These are phyloP conservation scores for Dascillus cervinus DNA, from an alignment of 2,888 invertebrate genomes.

Conservation along the genomic window DNA sequence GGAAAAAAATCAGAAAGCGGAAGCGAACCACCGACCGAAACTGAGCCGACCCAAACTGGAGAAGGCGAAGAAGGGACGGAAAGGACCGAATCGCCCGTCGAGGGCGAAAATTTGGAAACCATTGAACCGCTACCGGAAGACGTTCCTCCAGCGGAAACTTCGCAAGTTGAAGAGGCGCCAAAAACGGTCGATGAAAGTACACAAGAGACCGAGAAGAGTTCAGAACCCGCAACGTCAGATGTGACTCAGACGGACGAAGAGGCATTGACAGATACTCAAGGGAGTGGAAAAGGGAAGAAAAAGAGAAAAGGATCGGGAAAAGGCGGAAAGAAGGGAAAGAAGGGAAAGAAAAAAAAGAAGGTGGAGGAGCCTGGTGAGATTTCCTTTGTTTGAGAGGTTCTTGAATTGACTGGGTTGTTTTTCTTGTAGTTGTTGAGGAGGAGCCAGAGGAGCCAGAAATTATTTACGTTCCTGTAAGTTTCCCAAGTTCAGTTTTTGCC, in stretches of 20 bases:
- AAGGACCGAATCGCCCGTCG: neutral
- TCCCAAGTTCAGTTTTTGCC: constrained; percentile 13
- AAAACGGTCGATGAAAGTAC: too few relatives aligned
- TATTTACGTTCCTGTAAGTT: constrained; percentile 50
- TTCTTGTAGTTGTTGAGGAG: too few relatives aligned
- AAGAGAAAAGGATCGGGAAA: constrained; percentile 14
- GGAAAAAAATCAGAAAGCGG: constrained; percentile 29
- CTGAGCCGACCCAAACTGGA: constrained; percentile 3
- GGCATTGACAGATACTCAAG: too few relatives aligned
- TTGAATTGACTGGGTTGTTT: too few relatives aligned
- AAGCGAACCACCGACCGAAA: constrained; percentile 21
- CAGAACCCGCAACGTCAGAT: too few relatives aligned
- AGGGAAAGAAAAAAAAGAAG: constrained; percentile 18
- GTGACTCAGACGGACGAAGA: too few relatives aligned
- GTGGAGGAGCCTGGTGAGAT: constrained; percentile 1
- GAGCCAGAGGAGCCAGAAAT: constrained; percentile 47
- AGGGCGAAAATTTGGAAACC: constrained; percentile 3
- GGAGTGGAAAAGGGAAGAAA: too few relatives aligned
- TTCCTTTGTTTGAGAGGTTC: too few relatives aligned
- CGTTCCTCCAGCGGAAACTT: neutral
- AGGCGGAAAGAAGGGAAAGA: constrained; percentile 8
- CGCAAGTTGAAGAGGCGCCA: constrained; percentile 2
- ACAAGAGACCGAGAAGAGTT: too few relatives aligned
- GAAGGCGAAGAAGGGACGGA: constrained; percentile 20
- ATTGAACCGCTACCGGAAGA: constrained; percentile 2